Evolutionary conservation across 1,140 invertebrate genomes (phyloP), one percentile per base, ranked within the genome.

Genomic region (Tetramorium alpestre): DNA sequence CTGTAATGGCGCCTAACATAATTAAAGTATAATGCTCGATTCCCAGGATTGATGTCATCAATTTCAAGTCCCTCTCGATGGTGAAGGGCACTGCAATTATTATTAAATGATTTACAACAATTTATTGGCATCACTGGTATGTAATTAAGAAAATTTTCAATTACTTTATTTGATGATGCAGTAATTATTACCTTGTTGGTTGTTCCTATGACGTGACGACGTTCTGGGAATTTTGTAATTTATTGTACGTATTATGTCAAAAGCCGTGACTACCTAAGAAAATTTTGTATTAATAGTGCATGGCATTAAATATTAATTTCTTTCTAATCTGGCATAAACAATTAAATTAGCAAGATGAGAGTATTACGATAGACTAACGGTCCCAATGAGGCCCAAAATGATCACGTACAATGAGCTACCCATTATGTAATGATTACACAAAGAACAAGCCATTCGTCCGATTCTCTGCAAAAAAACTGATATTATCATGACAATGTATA

Each of bases 301-400:
- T 7, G 10, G 22, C 11, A n/a, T 58, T 22, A 78, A 44, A 62
- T 62, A 3, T 49, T 38, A 5, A 18, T 44, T 44, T 38, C 1
- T 65, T 65, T 18, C 11, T 18, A 47, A 73, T 62, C 1, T 75
- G 6, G 18, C n/a, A n/a, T 54, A 49, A 64, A 44, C 0, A 6
- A 56, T 77, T 69, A 73, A 75, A 41, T 60, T 73, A 87, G 60
- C 62, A 90, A 88, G 54, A 84, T 47, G 78, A 84, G 86, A 90
- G 78, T 93, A 94, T 94, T 94, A 93, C 93, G 93, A 94, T 93
- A 67, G 90, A 95, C 95, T 94, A 94, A 95, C 95, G 91, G 93
- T 94, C 82, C 95, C 95, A 91, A 95, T 94, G 67, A 95, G 87
- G 87, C 94, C 94, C 54, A 95, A 90, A 47, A 94, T 60, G 6